Percentiles rank a stretch among this genome's conserved stretches.
Evolutionary conservation across 2,113 vertebrate species (phyloP).

Genomic region (Narcine bancroftii): DNA sequence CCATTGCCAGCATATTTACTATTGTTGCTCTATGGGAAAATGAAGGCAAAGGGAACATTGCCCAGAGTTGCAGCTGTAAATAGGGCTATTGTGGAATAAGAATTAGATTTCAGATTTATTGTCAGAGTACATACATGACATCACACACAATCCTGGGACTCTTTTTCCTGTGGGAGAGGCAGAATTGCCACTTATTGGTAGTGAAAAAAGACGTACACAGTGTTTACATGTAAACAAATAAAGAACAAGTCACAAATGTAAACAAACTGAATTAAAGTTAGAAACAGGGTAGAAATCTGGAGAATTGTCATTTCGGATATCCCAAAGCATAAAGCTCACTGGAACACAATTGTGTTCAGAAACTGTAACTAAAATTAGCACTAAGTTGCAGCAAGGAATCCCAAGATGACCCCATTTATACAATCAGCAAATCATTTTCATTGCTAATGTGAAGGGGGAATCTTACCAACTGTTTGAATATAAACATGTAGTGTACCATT

Average conservation of each 20-base stretch:
- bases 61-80: not conserved
- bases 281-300: not conserved
- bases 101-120: too few species aligned
- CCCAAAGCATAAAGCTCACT: not conserved
- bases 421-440: not conserved
- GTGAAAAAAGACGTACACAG: too few species aligned
- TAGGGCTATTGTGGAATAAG: not conserved
- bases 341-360: slow-evolving; percentile 11
- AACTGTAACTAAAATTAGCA: slow-evolving; percentile 21
- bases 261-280: too few species aligned
- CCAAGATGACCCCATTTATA: not conserved
- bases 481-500: not conserved
- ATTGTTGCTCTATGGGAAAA: not conserved
- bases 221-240: too few species aligned
- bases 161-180: too few species aligned
- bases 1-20: not conserved
- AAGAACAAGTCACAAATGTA: too few species aligned
- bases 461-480: not conserved
- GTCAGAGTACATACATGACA: too few species aligned
- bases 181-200: too few species aligned
- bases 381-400: not conserved
- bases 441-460: not conserved
- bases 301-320: slow-evolving; percentile 7
- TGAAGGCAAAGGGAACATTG: not conserved
- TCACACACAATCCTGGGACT: too few species aligned